Conservation (phyloP, 1,140 invertebrate genomes). For the Oryzaephilus surinamensis region DNA sequence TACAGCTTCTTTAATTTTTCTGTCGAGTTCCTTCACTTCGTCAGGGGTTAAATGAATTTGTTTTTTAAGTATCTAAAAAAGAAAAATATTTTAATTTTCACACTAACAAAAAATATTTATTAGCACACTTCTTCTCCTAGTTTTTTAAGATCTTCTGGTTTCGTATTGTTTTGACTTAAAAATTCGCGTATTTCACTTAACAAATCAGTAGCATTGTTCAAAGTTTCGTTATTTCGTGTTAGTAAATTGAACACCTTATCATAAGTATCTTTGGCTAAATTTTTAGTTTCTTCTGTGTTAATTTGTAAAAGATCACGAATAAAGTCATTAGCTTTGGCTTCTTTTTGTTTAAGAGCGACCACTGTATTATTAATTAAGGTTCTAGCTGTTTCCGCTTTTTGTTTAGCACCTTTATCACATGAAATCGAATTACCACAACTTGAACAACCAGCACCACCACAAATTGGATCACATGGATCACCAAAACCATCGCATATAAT, state of each 20-base stretch:
- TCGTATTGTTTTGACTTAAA: conserved; percentile 61
- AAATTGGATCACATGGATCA: conserved; percentile 77
- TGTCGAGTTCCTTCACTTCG: conserved; percentile 73
- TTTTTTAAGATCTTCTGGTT: conserved; percentile 68
- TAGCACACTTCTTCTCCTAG: conserved; percentile 67
- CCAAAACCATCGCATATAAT: conserved; percentile 74
- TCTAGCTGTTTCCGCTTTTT: conserved; percentile 74
- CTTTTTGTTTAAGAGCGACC: conserved; percentile 65
- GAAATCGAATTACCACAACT: conserved; percentile 76
- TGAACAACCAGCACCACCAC: conserved; percentile 89
- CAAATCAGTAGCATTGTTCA: conserved; percentile 43
- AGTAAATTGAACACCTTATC: conserved; percentile 22
- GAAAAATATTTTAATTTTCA: conserved; percentile 3
- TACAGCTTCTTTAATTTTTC: conserved; percentile 76
- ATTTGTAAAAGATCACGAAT: conserved; percentile 42
- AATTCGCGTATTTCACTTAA: conserved; percentile 66
- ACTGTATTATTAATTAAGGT: conserved; percentile 77
- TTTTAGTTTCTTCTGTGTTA: conserved; percentile 28
- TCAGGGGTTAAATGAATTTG: conserved; percentile 63
- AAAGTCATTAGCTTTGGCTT: conserved; percentile 61
- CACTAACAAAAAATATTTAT: conserved; percentile 33
- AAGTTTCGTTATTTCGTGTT: conserved; percentile 27
- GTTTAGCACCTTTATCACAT: conserved; percentile 80
- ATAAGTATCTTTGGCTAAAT: conserved; percentile 24
- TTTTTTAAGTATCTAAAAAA: conserved; percentile 36